These are phyloP conservation scores for Amiota minor DNA, from an alignment of 2,888 invertebrate genomes.

Conservation along the genomic window DNA sequence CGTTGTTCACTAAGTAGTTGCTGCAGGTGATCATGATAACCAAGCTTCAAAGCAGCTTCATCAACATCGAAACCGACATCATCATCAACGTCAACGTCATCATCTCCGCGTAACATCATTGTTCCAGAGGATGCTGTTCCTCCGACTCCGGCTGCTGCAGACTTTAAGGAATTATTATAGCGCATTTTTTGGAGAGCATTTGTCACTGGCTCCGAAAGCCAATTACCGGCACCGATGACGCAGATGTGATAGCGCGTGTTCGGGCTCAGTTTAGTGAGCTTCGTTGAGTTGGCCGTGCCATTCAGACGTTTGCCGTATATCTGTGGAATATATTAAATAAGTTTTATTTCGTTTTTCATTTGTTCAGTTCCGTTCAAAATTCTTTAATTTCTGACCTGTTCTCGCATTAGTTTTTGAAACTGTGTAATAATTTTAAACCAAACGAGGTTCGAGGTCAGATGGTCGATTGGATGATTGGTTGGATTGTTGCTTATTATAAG, in stretches of 20 bases:
- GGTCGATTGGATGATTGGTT: too few relatives aligned
- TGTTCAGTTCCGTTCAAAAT: conserved; percentile 50
- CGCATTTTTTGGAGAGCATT: conserved; percentile 69
- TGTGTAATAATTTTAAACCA: neutral
- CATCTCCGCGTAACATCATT: conserved; percentile 34
- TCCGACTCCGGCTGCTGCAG: neutral
- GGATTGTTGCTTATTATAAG: too few relatives aligned
- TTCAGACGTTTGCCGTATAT: conserved; percentile 85
- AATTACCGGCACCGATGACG: conserved; percentile 88
- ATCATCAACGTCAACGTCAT: conserved; percentile 17
- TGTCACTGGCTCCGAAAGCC: conserved; percentile 75
- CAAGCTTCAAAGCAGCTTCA: conserved; percentile 34
- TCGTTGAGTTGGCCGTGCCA: conserved; percentile 82
- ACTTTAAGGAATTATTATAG: conserved; percentile 59
- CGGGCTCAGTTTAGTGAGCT: conserved; percentile 83
- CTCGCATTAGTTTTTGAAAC: too few relatives aligned
- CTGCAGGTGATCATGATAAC: conserved; percentile 48
- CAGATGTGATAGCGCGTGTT: conserved; percentile 90
- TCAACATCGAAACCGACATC: conserved; percentile 51
- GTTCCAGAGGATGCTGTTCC: neutral
- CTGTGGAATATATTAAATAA: conserved; percentile 74
- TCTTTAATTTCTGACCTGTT: neutral
- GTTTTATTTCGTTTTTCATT: conserved; percentile 35
- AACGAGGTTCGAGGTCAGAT: too few relatives aligned
- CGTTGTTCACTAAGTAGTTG: neutral